Evolutionary conservation across 2,113 vertebrate species (phyloP).

Genomic region (Marcusenius ussheri): DNA sequence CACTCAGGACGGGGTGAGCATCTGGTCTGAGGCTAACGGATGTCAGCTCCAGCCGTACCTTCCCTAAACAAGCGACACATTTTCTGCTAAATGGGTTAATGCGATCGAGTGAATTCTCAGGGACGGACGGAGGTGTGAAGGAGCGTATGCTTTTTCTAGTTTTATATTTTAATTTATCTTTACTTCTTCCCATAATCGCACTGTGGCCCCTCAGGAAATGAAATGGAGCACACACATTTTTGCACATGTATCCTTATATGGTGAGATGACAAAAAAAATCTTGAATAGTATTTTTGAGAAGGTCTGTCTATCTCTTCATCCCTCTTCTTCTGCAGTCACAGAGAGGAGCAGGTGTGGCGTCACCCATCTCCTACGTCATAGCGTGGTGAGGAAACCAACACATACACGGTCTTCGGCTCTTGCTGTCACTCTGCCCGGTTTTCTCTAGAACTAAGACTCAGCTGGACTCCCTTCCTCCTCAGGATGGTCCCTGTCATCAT

Average conservation of each 20-base stretch:
- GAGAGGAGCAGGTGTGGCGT: not conserved
- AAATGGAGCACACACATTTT: not conserved
- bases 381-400: conserved; percentile 47
- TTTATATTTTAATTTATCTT: not conserved
- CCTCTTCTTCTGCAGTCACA: conserved; percentile 30
- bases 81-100: not conserved
- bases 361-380: conserved; percentile 28
- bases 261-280: not conserved
- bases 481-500: conserved; percentile 50
- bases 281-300: not conserved
- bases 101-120: not conserved
- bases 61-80: not conserved
- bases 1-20: conserved; percentile 38
- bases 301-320: not conserved
- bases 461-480: not conserved
- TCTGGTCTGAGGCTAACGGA: not conserved
- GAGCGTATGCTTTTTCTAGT: not conserved
- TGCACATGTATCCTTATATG: not conserved
- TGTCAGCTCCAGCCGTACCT: not conserved
- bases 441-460: not conserved
- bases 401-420: not conserved
- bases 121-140: not conserved
- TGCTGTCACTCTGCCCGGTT: conserved; percentile 18
- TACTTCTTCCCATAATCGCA: not conserved
- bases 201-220: not conserved